These are phyloP conservation scores for Thripadectes ignobilis DNA, from an alignment of 2,797 vertebrate genomes.

Conservation along the genomic window DNA sequence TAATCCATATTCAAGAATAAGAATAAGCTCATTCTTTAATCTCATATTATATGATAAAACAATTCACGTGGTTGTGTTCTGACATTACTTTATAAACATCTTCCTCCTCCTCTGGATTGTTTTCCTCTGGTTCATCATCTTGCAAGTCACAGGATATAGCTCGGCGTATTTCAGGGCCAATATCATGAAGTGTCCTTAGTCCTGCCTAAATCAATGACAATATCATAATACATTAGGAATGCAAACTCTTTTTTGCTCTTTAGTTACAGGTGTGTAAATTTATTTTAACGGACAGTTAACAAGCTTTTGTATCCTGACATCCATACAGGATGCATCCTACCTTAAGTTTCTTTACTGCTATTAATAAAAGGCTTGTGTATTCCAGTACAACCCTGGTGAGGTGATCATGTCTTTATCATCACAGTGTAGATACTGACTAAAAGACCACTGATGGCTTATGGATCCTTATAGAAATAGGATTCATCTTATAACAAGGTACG, in stretches of 20 bases:
- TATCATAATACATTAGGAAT: slow-evolving; percentile 73
- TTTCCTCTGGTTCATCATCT: slow-evolving; percentile 97
- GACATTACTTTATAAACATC: slow-evolving; percentile 98
- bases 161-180: slow-evolving; percentile 98
- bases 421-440: not conserved
- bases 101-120: slow-evolving; percentile 95
- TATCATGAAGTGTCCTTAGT: slow-evolving; percentile 99
- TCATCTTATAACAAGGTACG: not conserved
- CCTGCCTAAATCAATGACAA: slow-evolving; percentile 94
- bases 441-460: not conserved
- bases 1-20: not conserved
- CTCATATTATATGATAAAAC: not conserved
- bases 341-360: not conserved
- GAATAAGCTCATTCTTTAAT: not conserved
- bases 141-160: slow-evolving; percentile 99
- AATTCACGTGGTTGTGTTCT: slow-evolving; percentile 38
- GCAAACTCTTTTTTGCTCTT: not conserved
- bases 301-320: not conserved
- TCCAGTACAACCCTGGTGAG: not conserved
- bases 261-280: slow-evolving; percentile 19
- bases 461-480: not conserved
- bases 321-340: not conserved
- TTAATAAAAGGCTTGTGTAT: not conserved
- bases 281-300: not conserved
- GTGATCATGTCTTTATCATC: not conserved